A percentile compares a stretch with the other conserved stretches of the same genome.
Conservation (phyloP, 2,797 vertebrate species). For the Rhinichthys osculus region DNA sequence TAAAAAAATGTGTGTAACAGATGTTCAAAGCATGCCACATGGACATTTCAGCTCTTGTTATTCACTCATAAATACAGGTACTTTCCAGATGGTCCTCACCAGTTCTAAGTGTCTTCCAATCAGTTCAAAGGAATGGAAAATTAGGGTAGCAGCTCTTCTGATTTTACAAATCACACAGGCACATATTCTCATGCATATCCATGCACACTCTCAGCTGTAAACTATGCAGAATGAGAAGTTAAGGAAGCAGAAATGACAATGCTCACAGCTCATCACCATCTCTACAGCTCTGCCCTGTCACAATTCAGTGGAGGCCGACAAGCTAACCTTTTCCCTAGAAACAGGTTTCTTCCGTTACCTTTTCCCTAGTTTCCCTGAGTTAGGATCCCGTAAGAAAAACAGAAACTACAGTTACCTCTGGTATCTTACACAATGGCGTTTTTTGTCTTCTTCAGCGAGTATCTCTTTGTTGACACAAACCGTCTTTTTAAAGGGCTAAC, state of each 20-base stretch:
- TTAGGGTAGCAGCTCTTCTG: slow-evolving; percentile 40
- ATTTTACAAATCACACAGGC: slow-evolving; percentile 47
- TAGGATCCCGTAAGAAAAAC: slow-evolving; percentile 13
- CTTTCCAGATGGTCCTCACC: slow-evolving; percentile 53
- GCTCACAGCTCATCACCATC: not conserved
- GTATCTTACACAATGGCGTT: not conserved
- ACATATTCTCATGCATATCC: slow-evolving; percentile 38
- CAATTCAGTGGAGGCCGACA: not conserved
- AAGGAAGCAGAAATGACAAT: slow-evolving; percentile 11
- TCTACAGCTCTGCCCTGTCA: not conserved
- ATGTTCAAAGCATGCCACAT: slow-evolving; percentile 34
- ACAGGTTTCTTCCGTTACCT: slow-evolving; percentile 28
- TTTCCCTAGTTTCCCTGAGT: slow-evolving; percentile 22
- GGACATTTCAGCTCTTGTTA: slow-evolving; percentile 16
- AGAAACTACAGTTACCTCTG: slow-evolving; percentile 15
- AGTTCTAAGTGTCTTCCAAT: slow-evolving; percentile 25
- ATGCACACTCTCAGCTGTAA: slow-evolving; percentile 9
- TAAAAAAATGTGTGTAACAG: not conserved
- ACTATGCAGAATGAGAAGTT: slow-evolving; percentile 1
- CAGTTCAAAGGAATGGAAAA: slow-evolving; percentile 54
- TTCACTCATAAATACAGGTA: slow-evolving; percentile 29
- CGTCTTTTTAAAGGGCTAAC: slow-evolving; percentile 33
- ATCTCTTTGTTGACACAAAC: slow-evolving; percentile 38
- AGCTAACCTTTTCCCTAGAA: slow-evolving; percentile 10
- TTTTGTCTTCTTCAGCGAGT: not conserved